Evolutionary conservation across 2,113 vertebrate species (phyloP).

Genomic region (Coregonus clupeaformis): DNA sequence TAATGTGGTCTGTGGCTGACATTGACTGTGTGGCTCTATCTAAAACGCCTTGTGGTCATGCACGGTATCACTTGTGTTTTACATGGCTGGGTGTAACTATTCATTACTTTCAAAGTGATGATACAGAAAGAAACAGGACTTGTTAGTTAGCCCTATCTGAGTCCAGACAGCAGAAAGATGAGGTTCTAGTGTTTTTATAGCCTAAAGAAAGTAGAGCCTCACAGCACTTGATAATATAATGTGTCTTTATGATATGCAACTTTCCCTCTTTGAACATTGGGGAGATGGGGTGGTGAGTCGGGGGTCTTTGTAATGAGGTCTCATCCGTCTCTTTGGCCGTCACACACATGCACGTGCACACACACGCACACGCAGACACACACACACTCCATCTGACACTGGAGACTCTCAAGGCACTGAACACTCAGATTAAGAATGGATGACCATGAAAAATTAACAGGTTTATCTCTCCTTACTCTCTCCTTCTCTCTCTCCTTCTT

Average conservation of each 20-base stretch:
- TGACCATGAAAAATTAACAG: slow-evolving; percentile 77
- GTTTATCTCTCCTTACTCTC: slow-evolving; percentile 69
- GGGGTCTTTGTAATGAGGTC: slow-evolving; percentile 63
- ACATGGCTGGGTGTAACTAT: slow-evolving; percentile 32
- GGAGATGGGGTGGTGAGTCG: slow-evolving; percentile 39
- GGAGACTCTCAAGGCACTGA: slow-evolving; percentile 67
- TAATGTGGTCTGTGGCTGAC: background rate
- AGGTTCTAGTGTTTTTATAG: slow-evolving; percentile 64
- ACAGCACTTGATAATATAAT: slow-evolving; percentile 57
- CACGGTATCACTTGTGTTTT: background rate
- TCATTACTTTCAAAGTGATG: slow-evolving; percentile 37
- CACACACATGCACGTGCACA: slow-evolving; percentile 20
- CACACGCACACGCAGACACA: slow-evolving; percentile 20
- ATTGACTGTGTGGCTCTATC: background rate
- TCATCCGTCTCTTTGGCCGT: slow-evolving; percentile 49
- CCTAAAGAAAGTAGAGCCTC: slow-evolving; percentile 52
- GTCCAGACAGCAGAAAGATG: slow-evolving; percentile 60
- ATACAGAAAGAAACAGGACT: slow-evolving; percentile 28
- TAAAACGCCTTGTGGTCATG: background rate
- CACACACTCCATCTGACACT: slow-evolving; percentile 53
- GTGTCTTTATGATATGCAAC: slow-evolving; percentile 66
- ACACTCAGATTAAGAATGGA: slow-evolving; percentile 71
- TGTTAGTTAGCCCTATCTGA: slow-evolving; percentile 63
- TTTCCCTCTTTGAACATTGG: slow-evolving; percentile 62
- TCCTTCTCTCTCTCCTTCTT: slow-evolving; percentile 25